Evolutionary conservation across 2,888 invertebrate species (phyloP).

Genomic region (Chrysolina haemoptera): DNA sequence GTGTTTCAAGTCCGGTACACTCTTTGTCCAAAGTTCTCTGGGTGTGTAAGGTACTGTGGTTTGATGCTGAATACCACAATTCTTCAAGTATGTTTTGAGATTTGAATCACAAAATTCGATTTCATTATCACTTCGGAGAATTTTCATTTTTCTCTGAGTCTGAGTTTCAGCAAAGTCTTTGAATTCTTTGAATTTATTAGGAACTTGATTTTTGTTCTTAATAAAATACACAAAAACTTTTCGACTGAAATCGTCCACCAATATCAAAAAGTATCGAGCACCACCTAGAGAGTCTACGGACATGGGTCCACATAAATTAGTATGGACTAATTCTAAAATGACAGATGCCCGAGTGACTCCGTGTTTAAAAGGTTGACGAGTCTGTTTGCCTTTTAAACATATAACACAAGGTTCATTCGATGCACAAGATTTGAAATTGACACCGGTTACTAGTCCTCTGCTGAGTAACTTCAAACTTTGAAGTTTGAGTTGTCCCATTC

Average conservation of each 20-base stretch:
- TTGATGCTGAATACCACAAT: conserved; percentile 47
- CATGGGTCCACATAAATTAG: neutral
- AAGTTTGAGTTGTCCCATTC: neutral
- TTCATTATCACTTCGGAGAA: conserved; percentile 42
- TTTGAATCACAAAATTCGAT: conserved; percentile 36
- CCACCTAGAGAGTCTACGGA: neutral
- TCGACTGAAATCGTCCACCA: neutral
- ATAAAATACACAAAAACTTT: neutral
- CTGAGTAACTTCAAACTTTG: neutral
- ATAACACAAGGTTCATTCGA: neutral
- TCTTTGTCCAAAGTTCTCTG: conserved; percentile 57
- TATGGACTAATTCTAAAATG: neutral
- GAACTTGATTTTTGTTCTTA: neutral
- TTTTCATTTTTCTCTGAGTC: conserved; percentile 39
- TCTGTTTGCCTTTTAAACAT: neutral
- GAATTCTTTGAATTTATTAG: neutral
- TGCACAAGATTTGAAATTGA: neutral
- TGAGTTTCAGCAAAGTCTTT: conserved; percentile 9
- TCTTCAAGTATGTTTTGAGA: conserved; percentile 29
- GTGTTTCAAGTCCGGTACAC: conserved; percentile 55
- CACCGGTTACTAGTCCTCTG: neutral
- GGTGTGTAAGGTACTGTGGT: conserved; percentile 52
- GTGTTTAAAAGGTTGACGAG: no score
- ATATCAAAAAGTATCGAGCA: neutral
- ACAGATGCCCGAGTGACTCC: no score